Base-by-base conservation (phyloP, 2,888 invertebrate species). In the Cyclophora punctaria region DNA sequence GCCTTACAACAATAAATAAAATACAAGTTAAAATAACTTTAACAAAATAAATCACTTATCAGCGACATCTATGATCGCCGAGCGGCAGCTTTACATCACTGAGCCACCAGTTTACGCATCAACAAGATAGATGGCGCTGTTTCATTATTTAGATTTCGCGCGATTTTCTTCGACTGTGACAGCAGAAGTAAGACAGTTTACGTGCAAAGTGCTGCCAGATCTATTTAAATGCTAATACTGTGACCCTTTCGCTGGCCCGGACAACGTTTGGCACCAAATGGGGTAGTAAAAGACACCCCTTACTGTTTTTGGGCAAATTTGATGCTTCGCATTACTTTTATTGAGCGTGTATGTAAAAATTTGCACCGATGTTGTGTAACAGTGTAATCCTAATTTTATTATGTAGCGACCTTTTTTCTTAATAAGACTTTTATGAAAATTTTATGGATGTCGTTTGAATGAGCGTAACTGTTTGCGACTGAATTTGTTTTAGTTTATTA, bases 211-310 rank as follows among this genome's bases (percentile, higher is more conserved):
- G 53, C 37, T 46, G 59, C 59, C 57, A 53, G 68, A 62, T 57
- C 71, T 63, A 74, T 74, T 72, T 74, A 75, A 69, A 74, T 74
- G 73, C 75, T 71, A 74, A 74, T 74, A 50, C 45, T 50, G 64
- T 64, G 73, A 75, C 74, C 74, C 68, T 67, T 59, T 53, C 57
- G 58, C 55, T 55, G 52, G 53, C 46, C 47, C 49, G 54, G 50
- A 55, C 54, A 53, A 41, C 56, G 60, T 53, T 57, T 58, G 55
- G 55, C 37, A 54, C 55, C 55, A 58, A 60, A 58, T 60, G 48
- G 56, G 53, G 58, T 55, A 57, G 60, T 62, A 62, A 60, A 60
- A 60, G 57, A 60, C 60, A 60, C 57, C 57, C 57, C 56, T 56
- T 59, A 59, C 53, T 56, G 50, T 51, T 57, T 55, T 51, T 46